Conservation (phyloP, 2,113 vertebrate genomes). For the Amblyopsis rosae region DNA sequence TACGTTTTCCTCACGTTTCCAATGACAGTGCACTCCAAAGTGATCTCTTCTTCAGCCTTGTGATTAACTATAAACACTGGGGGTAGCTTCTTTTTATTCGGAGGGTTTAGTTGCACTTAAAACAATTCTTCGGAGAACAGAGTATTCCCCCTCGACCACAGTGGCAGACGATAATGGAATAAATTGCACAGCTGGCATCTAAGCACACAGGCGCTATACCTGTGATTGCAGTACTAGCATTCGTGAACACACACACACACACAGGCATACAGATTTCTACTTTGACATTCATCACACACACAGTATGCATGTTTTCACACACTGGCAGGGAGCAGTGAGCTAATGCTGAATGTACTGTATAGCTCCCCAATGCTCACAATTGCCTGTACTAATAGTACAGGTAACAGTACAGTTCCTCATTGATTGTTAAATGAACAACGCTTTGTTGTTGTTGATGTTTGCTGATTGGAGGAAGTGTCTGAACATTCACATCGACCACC, state of each 20-base stretch:
- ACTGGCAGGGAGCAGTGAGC: neutral
- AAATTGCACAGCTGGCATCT: neutral
- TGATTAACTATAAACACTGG: slow-evolving; percentile 5
- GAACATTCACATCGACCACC: slow-evolving; percentile 9
- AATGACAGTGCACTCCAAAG: neutral
- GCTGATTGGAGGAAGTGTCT: slow-evolving; percentile 2
- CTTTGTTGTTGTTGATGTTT: slow-evolving; percentile 3
- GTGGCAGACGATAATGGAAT: slow-evolving; percentile 15
- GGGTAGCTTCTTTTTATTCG: neutral
- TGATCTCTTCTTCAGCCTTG: slow-evolving; percentile 14
- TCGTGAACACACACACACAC: neutral
- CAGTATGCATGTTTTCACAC: neutral
- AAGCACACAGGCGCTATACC: neutral
- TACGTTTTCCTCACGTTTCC: neutral
- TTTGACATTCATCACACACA: neutral
- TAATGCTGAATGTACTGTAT: slow-evolving; percentile 9
- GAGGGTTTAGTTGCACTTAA: slow-evolving; percentile 14
- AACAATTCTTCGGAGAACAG: slow-evolving; percentile 14
- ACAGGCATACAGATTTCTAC: neutral
- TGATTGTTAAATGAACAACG: neutral
- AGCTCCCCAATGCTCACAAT: slow-evolving; percentile 6
- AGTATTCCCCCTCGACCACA: neutral
- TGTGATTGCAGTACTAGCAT: neutral
- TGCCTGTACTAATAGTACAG: neutral
- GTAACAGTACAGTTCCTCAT: too few relatives aligned